These are phyloP conservation scores for Falco columbarius DNA, from an alignment of 2,797 vertebrate species.

Conservation along the genomic window DNA sequence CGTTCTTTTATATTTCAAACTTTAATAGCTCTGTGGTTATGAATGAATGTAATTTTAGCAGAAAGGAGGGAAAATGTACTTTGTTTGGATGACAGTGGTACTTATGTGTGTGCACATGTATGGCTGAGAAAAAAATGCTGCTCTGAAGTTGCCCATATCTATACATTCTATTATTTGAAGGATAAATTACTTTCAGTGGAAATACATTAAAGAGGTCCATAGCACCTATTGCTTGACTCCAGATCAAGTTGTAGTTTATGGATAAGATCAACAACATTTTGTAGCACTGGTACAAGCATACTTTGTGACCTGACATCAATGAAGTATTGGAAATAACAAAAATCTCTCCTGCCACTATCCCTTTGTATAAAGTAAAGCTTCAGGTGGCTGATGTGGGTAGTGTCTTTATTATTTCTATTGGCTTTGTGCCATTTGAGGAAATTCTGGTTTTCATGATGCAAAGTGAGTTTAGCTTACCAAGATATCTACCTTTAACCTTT, in stretches of 20 bases:
- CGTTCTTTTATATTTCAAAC: background rate
- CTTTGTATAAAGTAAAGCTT: background rate
- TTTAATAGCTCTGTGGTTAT: background rate
- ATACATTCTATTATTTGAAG: background rate
- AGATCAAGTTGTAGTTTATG: background rate
- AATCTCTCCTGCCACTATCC: background rate
- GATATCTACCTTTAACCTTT: background rate
- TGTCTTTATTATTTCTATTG: background rate
- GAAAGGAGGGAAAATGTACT: background rate
- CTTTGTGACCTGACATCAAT: background rate
- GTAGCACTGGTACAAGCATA: background rate
- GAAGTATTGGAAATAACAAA: background rate
- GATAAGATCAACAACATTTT: background rate
- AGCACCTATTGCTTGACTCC: background rate
- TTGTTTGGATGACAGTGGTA: background rate
- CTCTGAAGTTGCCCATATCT: background rate
- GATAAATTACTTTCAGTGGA: background rate
- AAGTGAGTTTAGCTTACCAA: background rate
- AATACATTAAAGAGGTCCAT: background rate
- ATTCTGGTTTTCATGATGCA: background rate
- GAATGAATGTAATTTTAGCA: conserved; percentile 33
- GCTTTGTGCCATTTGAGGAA: background rate
- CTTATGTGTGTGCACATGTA: background rate
- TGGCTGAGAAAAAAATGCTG: background rate
- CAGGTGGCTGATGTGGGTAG: background rate